Evolutionary conservation across 1,140 invertebrate species (phyloP).

Genomic region (Trachelipus rathkii): DNA sequence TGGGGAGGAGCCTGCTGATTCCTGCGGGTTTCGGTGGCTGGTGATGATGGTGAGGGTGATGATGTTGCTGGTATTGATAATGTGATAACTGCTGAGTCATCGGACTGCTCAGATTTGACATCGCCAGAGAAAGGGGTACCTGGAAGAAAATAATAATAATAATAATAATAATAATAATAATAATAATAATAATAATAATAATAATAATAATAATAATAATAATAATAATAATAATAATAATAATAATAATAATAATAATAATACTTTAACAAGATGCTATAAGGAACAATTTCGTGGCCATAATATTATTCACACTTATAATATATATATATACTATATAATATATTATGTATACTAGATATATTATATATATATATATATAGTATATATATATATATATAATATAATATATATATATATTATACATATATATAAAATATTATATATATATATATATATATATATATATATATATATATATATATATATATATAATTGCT

Average conservation of each 20-base stretch:
- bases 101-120: background rate
- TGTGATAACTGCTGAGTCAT: background rate
- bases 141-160: background rate
- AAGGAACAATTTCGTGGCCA: too few species aligned
- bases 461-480: too few species aligned
- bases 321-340: too few species aligned
- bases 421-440: too few species aligned
- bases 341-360: too few species aligned
- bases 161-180: background rate
- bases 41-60: background rate
- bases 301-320: too few species aligned
- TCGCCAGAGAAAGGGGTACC: slow-evolving; percentile 7
- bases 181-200: background rate
- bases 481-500: too few species aligned
- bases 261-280: too few species aligned
- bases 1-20: background rate
- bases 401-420: too few species aligned
- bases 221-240: background rate
- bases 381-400: too few species aligned
- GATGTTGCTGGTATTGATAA: background rate
- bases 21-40: background rate
- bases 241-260: background rate
- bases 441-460: too few species aligned
- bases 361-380: too few species aligned
- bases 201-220: background rate